These are phyloP conservation scores for Orthochromis indermauri DNA, from an alignment of 2,113 vertebrate species.

Conservation along the genomic window DNA sequence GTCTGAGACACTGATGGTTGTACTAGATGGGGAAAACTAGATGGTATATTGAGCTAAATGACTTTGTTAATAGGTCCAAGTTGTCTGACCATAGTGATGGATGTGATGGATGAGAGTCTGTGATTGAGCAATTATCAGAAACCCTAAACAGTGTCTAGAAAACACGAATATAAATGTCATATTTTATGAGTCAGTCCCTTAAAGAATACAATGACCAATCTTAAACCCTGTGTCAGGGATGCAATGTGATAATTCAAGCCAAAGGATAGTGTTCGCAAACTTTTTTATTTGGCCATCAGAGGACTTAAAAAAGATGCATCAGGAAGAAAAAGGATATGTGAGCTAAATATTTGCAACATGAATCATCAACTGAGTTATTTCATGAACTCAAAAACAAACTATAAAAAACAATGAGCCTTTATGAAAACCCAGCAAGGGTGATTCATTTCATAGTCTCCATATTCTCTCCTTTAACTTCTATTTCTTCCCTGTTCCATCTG, in stretches of 20 bases:
- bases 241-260: background rate
- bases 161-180: background rate
- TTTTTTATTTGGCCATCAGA: background rate
- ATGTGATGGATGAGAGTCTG: slow-evolving; percentile 19
- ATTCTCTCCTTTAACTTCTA: background rate
- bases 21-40: background rate
- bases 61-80: slow-evolving; percentile 55
- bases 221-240: background rate
- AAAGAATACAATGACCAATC: background rate
- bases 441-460: background rate
- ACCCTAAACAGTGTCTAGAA: background rate
- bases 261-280: background rate
- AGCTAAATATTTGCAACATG: background rate
- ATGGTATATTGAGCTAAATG: slow-evolving; percentile 72
- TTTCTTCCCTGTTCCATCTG: background rate
- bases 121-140: background rate
- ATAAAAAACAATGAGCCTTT: background rate
- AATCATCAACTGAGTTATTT: background rate
- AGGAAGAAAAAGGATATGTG: background rate
- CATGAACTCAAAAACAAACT: background rate
- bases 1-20: background rate
- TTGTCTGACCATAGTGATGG: slow-evolving; percentile 78
- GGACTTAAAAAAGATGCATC: background rate
- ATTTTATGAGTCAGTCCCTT: background rate
- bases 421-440: background rate